Base-by-base conservation (phyloP, 2,888 invertebrate genomes). In the Cerastis rubricosa region DNA sequence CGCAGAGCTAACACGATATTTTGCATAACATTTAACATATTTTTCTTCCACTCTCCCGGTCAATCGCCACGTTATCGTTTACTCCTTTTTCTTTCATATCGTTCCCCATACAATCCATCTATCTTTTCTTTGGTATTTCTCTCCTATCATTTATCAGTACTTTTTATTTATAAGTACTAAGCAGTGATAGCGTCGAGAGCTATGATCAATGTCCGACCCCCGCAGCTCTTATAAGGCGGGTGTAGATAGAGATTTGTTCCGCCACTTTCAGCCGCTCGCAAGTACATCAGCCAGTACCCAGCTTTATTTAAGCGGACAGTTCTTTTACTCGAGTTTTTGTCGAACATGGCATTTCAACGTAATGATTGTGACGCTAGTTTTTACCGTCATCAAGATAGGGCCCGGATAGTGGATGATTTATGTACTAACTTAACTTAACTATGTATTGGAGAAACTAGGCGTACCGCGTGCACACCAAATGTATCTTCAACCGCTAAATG, bases 261-360 rank as follows among this genome's bases (percentile, higher is more conserved):
- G 80, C 72, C 66, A 81, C 65, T 82, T 67, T 59, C 77, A 78
- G 72, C 51, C 57, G 74, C 68, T 78, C 67, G 64, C 71, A 74
- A 73, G 80, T 76, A 85, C 83, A 75, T 82, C 74, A 79, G 63
- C 49, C 35, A 47, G 71, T 71, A 83, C 67, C 43, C 40, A 29
- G 57, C 74, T 81, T 84, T 78, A 78, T 84, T 67, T 67, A n/a
- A 63, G 29, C 14, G 35, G 35, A n/a, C 25, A 51, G 64, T 78
- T 78, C 67, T 54, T 71, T 51, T 17, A 12, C 40, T 51, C 22
- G 22, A 51, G 47, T 61, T 79, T 76, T 71, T 74, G 12, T n/a
- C 9, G 54, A 78, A 79, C 49, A 68, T 78, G n/a, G 22, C 43
- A 25, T 8, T 43, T 17, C 17, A 72, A n/a, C n/a, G 17, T 71